Evolutionary conservation across 2,113 vertebrate species (phyloP), one percentile per base, ranked within the genome.

Genomic region (Chionodraco myersi): DNA sequence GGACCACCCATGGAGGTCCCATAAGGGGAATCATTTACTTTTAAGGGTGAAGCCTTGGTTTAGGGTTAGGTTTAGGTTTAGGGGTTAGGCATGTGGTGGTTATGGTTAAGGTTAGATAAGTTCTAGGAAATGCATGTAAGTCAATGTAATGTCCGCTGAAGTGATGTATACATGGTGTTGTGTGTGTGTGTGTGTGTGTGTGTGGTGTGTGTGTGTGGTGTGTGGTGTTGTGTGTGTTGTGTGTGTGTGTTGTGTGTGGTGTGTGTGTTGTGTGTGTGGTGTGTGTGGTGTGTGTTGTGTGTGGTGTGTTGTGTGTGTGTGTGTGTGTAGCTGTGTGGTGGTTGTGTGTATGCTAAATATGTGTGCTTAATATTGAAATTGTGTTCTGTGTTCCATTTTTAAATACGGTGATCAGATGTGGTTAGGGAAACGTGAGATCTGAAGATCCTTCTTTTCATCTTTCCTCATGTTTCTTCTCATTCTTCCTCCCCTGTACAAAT

Each of bases 241-340:
- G 62, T 26, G 60, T 45, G 13, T 71, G 62, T 26, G 60, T 45
- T 71, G 62, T 26, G 60, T 45, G 13, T 73, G 62, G 60, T 45
- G 13, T 73, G 62, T 26, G 60, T 45, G 13, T 71, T 26, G 60
- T 45, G 44, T 63, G 53, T 73, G 59, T 73, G n/a, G n/a, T n/a
- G n/a, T n/a, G n/a, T n/a, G n/a, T n/a, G n/a, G n/a, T n/a, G n/a
- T n/a, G n/a, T n/a, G n/a, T n/a, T n/a, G n/a, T n/a, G n/a, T n/a
- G n/a, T n/a, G n/a, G n/a, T n/a, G 30, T 58, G 18, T n/a, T 63
- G 14, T 65, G 68, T 15, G 61, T 52, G 47, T 58, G 56, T 59
- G 41, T 72, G 59, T 64, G 69, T 49, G 52, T 67, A 34, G 68
- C 5, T 41, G 36, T 41, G 36, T 41, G 36, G n/a, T n/a, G n/a